phyloP scores from a whole-genome alignment of 2,113 vertebrate genomes.

The Sebastes fasciatus region DNA sequence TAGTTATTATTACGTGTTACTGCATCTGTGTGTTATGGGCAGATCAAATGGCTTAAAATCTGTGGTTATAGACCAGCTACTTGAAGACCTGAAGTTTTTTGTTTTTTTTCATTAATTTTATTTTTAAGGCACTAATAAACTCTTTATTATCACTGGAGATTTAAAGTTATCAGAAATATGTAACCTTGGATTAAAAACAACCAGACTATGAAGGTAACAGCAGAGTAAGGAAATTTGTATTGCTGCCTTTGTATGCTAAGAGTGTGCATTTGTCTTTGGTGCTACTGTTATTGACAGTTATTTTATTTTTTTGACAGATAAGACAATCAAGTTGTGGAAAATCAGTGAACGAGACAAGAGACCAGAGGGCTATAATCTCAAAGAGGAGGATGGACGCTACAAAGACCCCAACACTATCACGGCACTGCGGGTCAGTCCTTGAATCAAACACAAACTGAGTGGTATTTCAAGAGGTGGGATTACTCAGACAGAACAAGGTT shows the following conservation, averaged over 20 bases:
- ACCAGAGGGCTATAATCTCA: constrained; percentile 97
- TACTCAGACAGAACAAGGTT: neutral
- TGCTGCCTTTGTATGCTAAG: neutral
- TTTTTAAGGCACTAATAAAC: neutral
- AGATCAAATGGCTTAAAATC: neutral
- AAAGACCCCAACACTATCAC: constrained; percentile 83
- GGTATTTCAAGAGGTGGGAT: neutral
- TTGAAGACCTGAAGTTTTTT: neutral
- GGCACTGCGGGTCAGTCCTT: constrained; percentile 76
- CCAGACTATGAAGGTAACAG: neutral
- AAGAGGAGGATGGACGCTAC: constrained; percentile 86
- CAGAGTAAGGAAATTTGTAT: too few species aligned
- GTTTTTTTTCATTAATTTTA: neutral
- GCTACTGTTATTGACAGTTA: neutral
- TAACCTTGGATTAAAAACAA: too few species aligned
- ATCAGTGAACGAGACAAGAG: constrained; percentile 98
- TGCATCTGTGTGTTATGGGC: neutral
- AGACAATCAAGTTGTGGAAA: constrained; percentile 99
- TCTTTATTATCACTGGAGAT: neutral
- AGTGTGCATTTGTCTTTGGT: neutral
- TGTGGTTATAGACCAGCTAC: neutral
- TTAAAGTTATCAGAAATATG: neutral
- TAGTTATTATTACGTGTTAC: neutral
- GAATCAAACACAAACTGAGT: neutral
- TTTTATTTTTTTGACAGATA: constrained; percentile 85